Evolutionary conservation across 1,140 invertebrate genomes (phyloP).

Genomic region (Zaprionus ghesquierei): DNA sequence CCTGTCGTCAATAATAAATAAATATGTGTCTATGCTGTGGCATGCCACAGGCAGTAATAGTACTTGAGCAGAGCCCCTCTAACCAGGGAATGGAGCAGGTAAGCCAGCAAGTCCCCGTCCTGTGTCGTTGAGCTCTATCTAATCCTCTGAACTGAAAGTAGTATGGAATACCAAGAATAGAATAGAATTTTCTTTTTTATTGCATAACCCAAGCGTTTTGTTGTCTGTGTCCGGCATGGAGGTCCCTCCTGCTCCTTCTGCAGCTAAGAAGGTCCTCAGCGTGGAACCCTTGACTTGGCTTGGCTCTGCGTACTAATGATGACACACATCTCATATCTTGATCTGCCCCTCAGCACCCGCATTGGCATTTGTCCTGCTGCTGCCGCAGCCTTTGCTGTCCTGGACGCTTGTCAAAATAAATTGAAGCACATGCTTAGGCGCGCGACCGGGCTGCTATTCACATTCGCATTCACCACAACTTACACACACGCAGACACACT

Average conservation of each 20-base stretch:
- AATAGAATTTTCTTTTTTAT: constrained; percentile 66
- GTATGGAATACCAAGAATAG: constrained; percentile 39
- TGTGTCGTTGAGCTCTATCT: constrained; percentile 2
- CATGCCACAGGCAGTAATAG: constrained; percentile 42
- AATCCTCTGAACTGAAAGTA: constrained; percentile 5
- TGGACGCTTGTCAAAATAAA: constrained; percentile 65
- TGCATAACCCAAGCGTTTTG: constrained; percentile 66
- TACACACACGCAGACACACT: background rate
- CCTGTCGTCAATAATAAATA: constrained; percentile 75
- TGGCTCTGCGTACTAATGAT: constrained; percentile 69
- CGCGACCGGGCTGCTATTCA: constrained; percentile 60
- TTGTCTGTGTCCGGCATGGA: constrained; percentile 22
- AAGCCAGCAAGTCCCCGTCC: constrained; percentile 36
- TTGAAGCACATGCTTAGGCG: constrained; percentile 78
- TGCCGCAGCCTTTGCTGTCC: background rate
- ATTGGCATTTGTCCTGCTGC: background rate
- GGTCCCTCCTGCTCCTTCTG: constrained; percentile 1
- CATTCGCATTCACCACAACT: constrained; percentile 39
- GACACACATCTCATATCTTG: constrained; percentile 79
- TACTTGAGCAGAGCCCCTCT: background rate
- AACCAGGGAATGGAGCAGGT: constrained; percentile 41
- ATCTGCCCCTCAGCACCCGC: constrained; percentile 20
- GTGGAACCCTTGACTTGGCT: constrained; percentile 52
- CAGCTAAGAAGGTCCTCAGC: constrained; percentile 49
- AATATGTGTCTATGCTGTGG: constrained; percentile 77